Evolutionary conservation across 2,888 invertebrate species (phyloP).

Genomic region (Leucophenga montana): DNA sequence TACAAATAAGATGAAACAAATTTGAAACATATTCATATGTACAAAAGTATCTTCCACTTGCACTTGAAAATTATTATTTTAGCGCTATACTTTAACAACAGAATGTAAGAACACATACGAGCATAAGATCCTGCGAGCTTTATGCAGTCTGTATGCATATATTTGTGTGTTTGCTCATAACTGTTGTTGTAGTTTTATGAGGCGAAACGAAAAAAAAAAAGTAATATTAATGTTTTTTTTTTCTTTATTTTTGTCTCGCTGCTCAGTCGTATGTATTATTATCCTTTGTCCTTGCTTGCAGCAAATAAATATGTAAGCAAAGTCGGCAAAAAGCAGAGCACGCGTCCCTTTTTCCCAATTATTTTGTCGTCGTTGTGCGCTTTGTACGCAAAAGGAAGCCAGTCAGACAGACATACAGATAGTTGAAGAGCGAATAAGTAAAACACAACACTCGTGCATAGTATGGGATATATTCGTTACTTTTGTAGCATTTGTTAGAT

Average conservation of each 20-base stretch:
- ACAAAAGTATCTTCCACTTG: too few species aligned
- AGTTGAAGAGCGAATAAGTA: background rate
- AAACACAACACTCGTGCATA: background rate
- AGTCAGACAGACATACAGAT: background rate
- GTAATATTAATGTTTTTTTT: slow-evolving; percentile 57
- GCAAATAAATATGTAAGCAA: slow-evolving; percentile 50
- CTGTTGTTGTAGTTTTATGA: background rate
- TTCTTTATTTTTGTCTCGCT: slow-evolving; percentile 36
- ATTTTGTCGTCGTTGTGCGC: slow-evolving; percentile 15
- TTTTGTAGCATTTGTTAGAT: background rate
- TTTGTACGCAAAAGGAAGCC: background rate
- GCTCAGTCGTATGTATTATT: slow-evolving; percentile 34
- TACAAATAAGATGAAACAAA: too few species aligned
- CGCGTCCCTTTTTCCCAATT: slow-evolving; percentile 59
- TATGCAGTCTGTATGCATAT: background rate
- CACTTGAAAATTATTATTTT: too few species aligned
- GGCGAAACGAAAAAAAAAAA: slow-evolving; percentile 44
- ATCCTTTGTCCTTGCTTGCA: slow-evolving; percentile 47
- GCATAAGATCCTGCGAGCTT: too few species aligned
- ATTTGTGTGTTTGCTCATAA: background rate
- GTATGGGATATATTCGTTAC: background rate
- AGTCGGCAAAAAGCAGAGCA: slow-evolving; percentile 60
- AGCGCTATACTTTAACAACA: too few species aligned
- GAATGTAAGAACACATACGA: too few species aligned
- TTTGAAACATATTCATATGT: too few species aligned